Base-by-base conservation (phyloP, 1,140 invertebrate species). In the Drosophila orena region DNA sequence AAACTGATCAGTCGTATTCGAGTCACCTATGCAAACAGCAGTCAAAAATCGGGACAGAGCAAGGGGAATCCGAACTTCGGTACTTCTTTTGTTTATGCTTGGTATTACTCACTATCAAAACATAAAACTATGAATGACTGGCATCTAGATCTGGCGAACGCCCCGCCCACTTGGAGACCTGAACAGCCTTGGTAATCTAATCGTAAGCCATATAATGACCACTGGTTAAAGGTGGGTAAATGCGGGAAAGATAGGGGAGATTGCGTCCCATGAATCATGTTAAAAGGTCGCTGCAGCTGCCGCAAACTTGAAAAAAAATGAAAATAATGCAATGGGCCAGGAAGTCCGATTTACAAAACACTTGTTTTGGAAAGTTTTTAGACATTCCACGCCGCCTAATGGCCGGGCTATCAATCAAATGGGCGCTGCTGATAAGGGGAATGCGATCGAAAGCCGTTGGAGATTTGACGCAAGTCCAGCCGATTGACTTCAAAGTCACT, bases 361-460 rank as follows among this genome's bases (percentile, higher is more conserved):
- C 75, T 88, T 83, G 74, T 81, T 81, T 64, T 34, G 81, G 83
- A 86, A 86, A 86, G 83, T 88, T 86, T 86, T 83, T 17, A 76
- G 60, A 68, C 81, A 88, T 61, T 78, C 46, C 64, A 38, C 15
- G 3, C 58, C 47, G 46, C 22, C 46, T 56, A 71, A 76, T 76
- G 71, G 56, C 46, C 38, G 37, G 66, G 53, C 76, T 62, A 88
- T 86, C 81, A 86, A 86, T 86, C 83, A 86, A 81, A 79, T 64
- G 62, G 68, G 35, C 38, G 37, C 7, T 10, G 38, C 17, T 12
- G 47, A 75, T 79, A 72, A 88, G 58, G 46, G 14, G 37, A 24
- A 42, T 12, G 15, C 60, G 59, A 74, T 80, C 72, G 77, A 22
- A 46, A 64, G 72, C 40, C 46, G 34, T 20, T 14, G 40, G 22